These are phyloP conservation scores for Arctocebus calabarensis DNA, from an alignment of 2,797 vertebrate genomes.

Conservation along the genomic window DNA sequence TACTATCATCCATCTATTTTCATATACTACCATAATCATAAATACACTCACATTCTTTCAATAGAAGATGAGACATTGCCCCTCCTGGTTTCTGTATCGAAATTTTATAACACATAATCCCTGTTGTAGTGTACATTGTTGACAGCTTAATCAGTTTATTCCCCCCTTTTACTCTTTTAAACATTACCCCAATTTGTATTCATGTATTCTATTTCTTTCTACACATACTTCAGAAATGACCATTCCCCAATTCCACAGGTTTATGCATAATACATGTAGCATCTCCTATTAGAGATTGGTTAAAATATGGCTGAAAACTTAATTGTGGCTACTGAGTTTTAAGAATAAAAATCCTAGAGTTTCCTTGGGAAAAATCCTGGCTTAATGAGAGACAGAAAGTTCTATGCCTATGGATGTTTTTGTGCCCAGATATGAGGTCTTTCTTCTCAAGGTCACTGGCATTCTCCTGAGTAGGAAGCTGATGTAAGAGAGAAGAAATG, in stretches of 20 bases:
- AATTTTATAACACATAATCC: background rate
- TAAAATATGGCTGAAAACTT: background rate
- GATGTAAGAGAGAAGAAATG: background rate
- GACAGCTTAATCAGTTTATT: background rate
- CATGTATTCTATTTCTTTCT: background rate
- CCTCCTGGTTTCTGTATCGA: background rate
- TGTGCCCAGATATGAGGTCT: background rate
- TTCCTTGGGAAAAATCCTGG: background rate
- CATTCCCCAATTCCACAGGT: background rate
- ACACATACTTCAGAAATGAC: background rate
- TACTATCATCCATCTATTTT: background rate
- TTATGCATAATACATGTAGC: background rate
- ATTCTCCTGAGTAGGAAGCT: background rate
- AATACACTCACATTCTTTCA: background rate
- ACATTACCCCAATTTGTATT: background rate
- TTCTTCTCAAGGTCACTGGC: background rate
- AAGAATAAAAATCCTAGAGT: background rate
- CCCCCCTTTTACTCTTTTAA: background rate
- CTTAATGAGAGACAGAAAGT: background rate
- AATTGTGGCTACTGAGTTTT: background rate
- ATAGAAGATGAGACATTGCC: background rate
- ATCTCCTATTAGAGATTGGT: background rate
- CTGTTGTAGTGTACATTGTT: background rate
- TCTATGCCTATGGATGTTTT: background rate
- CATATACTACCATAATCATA: background rate